Evolutionary conservation across 2,888 invertebrate genomes (phyloP), one percentile per base, ranked within the genome.

Genomic region (Fragum fragum): DNA sequence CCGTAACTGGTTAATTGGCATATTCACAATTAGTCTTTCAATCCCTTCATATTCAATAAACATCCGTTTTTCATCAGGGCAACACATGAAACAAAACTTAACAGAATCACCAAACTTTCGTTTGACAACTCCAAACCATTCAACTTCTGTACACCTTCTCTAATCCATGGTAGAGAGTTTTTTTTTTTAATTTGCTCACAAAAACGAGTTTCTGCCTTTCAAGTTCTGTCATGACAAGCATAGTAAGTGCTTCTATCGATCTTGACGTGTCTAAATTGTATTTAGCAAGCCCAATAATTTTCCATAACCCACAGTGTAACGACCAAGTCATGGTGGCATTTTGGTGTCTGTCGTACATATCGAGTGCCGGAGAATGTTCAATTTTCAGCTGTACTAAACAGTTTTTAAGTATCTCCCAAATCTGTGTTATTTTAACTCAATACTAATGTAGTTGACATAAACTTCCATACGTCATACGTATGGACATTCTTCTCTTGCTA

Each of bases 1-100:
- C 18, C 73, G 59, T 66, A 39, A 26, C 55, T 81, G 76, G 18
- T 63, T 28, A 11, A 70, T 26, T 28, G 52, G 70, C 57, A 77
- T 23, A 18, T 72, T 66, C 61, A 70, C 57, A 18, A 76, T 39
- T 39, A n/a, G 47, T 36, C 9, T 53, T 73, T 68, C 16, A 81
- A 28, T 18, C 55, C 69, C 47, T n/a, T n/a, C n/a, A n/a, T 74
- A 81, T 14, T 71, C 71, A 55, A 80, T 57, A 59, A 52, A 77
- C 81, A 81, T 1, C 78, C 75, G 61, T 81, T 74, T 78, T 78
- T 81, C 47, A 81, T 29, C 3, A 81, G 61, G 11, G 74, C 81
- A 39, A 81, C 53, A 72, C 81, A 75, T 6, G 72, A 75, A 3
- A 81, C 39, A 70, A 81, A 81, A 53, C 23, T 57, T 29, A 75